Base-by-base conservation (phyloP, 2,797 vertebrate species). In the Gadopsis bispinosus region DNA sequence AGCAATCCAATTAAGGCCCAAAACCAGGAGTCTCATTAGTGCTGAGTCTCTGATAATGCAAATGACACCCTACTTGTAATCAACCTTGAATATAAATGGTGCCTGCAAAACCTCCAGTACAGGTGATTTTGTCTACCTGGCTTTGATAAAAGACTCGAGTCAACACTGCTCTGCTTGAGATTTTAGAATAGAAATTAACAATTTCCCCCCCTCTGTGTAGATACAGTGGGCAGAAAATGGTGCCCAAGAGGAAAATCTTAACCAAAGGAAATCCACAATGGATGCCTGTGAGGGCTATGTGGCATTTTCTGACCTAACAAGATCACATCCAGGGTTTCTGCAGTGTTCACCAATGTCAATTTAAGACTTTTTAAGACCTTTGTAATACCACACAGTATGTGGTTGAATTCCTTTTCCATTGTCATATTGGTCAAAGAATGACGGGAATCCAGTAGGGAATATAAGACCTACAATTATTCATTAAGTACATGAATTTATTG, bases 1-100 rank as follows among this genome's bases (percentile, higher is more conserved):
- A 93, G 93, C 93, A 94, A 95, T 94, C 94, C 94, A 95, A 96
- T 96, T 95, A 95, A 94, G 89, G 91, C 86, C 90, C 89, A 90
- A 95, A 94, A 95, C 91, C 90, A 87, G 85, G 90, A 91, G 91
- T 89, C 93, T 95, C 93, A 94, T 96, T 95, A 96, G 91, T 90
- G 90, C 90, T 88, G 91, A 95, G 94, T 93, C 91, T 92, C 91
- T 93, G 92, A 93, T 94, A 95, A 95, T 95, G 93, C 92, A 95
- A 95, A 95, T 94, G 88, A 90, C 89, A 91, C 85, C 88, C 86
- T 88, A 86, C 89, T 86, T 83, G 92, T 92, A 91, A 92, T 92
- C 91, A 91, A 89, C 90, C 88, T 92, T 93, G 94, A 95, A 94
- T 95, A 95, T 91, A 92, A 95, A 95, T 95, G 87, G 87, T 70